Evolutionary conservation across 2,888 invertebrate genomes (phyloP), one percentile per base, ranked within the genome.

Genomic region (Gandaritis pyraliata): DNA sequence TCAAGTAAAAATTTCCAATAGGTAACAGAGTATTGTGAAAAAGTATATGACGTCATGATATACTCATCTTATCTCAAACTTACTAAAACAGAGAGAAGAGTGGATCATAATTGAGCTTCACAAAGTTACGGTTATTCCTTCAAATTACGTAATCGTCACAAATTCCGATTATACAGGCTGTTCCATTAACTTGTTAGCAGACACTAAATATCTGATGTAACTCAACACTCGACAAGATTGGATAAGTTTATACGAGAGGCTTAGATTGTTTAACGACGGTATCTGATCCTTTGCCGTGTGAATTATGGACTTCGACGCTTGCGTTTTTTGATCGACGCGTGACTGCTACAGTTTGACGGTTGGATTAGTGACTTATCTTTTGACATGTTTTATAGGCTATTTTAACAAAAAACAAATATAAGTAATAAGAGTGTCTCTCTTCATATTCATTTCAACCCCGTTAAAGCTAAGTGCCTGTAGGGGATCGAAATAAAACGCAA

Each of bases 241-340:
- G 70, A 64, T 68, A 70, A 70, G 68, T 65, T 68, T 70, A 62
- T 68, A 70, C 66, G 68, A 68, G 68, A 63, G 52, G 63, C 66
- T 64, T 56, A 66, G 68, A 68, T 70, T 68, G 65, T 70, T 66
- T 70, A 66, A 68, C 61, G 63, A 57, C 49, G 38, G 29, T 15
- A 51, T 43, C 15, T 33, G 50, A 55, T 56, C 61, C 52, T 49
- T 38, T 55, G 43, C 30, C 38, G 45, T 23, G 57, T 45, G 39
- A 51, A 36, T 56, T 61, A 47, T 18, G 23, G 38, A 12, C 53
- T 43, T 39, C 15, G 11, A 29, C 18, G 18, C 30, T 12, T 46
- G 46, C 53, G 30, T 46, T n/a, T 23, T 46, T n/a, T n/a, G n/a
- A 12, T 15, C 3, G 15, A 7, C 15, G 15, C 15, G 8, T 41